Evolutionary conservation across 2,888 invertebrate genomes (phyloP).

Genomic region (Stegana nigrithorax): DNA sequence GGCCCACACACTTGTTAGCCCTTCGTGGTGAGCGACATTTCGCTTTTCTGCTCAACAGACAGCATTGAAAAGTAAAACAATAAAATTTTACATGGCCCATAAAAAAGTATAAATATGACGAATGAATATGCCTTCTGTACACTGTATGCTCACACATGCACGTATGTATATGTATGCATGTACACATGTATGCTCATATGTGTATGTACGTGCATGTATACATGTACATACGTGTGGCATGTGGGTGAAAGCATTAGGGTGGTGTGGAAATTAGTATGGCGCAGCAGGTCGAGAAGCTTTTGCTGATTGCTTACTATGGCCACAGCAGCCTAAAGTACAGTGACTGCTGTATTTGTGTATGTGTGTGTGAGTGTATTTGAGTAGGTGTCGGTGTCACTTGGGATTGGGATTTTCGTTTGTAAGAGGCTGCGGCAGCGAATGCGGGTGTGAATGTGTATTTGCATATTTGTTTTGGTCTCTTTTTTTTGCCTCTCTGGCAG

Average conservation of each 20-base stretch:
- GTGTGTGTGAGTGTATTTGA: not conserved
- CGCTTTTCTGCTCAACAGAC: too few relatives aligned
- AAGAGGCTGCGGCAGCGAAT: too few relatives aligned
- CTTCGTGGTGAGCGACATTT: too few relatives aligned
- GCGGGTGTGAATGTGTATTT: too few relatives aligned
- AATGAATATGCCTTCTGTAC: constrained; percentile 13
- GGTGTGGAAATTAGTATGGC: too few relatives aligned
- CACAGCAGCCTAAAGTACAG: too few relatives aligned
- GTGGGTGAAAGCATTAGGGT: too few relatives aligned
- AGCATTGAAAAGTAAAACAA: constrained; percentile 55
- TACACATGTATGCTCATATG: not conserved
- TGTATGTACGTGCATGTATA: not conserved
- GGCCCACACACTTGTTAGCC: not conserved
- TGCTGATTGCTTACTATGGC: too few relatives aligned
- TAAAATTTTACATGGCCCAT: constrained; percentile 52
- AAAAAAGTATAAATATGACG: constrained; percentile 50
- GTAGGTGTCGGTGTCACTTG: constrained; percentile 37
- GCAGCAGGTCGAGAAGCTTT: too few relatives aligned
- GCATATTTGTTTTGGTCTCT: too few relatives aligned
- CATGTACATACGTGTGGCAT: not conserved
- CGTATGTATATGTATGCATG: not conserved
- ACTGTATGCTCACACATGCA: not conserved
- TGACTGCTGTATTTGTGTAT: constrained; percentile 30
- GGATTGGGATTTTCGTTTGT: too few relatives aligned
- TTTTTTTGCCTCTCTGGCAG: too few relatives aligned